Base-by-base conservation (phyloP, 2,888 invertebrate species). In the Aplocera efformata region DNA sequence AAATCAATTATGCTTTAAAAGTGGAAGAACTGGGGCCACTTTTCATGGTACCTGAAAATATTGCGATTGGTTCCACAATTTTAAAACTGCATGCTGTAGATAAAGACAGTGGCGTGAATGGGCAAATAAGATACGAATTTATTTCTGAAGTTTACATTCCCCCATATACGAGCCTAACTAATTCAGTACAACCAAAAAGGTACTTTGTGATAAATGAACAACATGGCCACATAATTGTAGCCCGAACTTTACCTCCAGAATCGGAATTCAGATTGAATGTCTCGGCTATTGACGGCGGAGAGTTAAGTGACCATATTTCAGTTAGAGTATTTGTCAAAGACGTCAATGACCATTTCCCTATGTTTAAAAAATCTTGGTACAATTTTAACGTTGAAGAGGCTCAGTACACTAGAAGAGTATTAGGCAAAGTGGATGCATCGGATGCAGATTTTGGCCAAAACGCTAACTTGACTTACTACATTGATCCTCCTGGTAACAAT, bases 401-500 rank as follows among this genome's bases (percentile, higher is more conserved):
- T 0, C 88, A 90, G 11, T 96, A 95, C 64, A 90, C 91, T 0
- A 88, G 91, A 52, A 90, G 90, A 49, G 90, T 93, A 2, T 78
- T 97, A 25, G 96, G 96, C 0, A 92, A 90, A 63, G 91, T 96
- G 6, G 90, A 92, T 50, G 96, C 96, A 0, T 90, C 90, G 1
- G 96, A 97, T 70, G 90, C 91, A 27, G 96, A 97, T 74, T 93
- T 91, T 60, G 96, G 95, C 0, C 89, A 90, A 53, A 96, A 97
- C 69, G 93, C 94, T 0, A 93, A 94, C 56, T 80, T 97, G 1
- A 91, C 92, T 0, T 97, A 96, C 66, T 89, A 84, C 5, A 85
- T 92, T n/a, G 88, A 89, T 52, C 79, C 80, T 0, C 60, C 76
- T 13, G 76, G 77, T 23, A 85, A 85, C 38, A 82, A 86, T 10